Base-by-base conservation (phyloP, 2,113 vertebrate species). In the Lepisosteus osseus region DNA sequence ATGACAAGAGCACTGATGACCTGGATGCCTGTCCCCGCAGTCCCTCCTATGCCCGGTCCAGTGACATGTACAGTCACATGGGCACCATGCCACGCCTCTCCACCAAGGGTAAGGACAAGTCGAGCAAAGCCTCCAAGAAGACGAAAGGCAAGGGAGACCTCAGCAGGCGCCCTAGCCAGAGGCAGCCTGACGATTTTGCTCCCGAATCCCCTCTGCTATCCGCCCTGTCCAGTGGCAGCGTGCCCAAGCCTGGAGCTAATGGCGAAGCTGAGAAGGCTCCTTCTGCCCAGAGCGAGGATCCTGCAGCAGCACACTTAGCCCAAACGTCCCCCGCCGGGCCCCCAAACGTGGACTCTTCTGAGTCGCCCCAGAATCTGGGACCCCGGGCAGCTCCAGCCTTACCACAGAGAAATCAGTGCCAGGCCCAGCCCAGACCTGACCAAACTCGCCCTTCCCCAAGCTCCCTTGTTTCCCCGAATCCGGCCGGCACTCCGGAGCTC, bases 1-100 rank as follows among this genome's bases (percentile, higher is more conserved):
- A 79, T 0, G 76, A 90, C 44, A 57, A 78, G 40, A 86, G 93
- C 0, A 81, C 93, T 71, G 95, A 98, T 55, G 95, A 97, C 77
- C 80, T 97, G 86, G 85, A 72, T 11, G 74, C 88, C 0, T 71
- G 93, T 1, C 86, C 94, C 65, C 92, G 88, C 70, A 92, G 90
- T 12, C 82, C 93, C 0, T 83, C 85, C 7, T 97, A 99, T 0
- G 93, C 92, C 54, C 87, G 93, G 7, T 99, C 97, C 0, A 95
- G 90, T 0, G 94, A 97, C 73, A 94, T 88, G 92, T 99, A 96
- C 81, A 95, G 92, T 41, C 95, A 97, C 74, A 89, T 97, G 90
- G 96, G 95, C 15, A 98, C 97, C 54, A 91, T 99, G 93, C 97
- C 97, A n/a, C 83, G 90, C 4, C 66, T 82, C 0, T 76, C 86